phyloP scores from a whole-genome alignment of 2,113 vertebrate genomes.

The Vombatus ursinus region DNA sequence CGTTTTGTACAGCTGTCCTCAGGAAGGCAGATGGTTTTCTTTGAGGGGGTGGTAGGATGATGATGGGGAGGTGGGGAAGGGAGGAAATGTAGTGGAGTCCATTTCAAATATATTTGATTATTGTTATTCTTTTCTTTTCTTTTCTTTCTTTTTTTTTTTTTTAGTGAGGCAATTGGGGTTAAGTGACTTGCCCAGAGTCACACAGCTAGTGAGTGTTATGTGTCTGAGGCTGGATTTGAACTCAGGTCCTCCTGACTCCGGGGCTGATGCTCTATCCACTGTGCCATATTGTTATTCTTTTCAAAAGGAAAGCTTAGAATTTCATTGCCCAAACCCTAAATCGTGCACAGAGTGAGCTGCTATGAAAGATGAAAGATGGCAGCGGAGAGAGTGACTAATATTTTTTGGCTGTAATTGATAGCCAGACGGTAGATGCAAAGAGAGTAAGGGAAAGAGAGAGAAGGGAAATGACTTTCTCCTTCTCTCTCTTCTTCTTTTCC shows the following conservation, averaged over 20 bases:
- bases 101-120: neutral
- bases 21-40: neutral
- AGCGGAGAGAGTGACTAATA: constrained; percentile 31
- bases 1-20: neutral
- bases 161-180: too few relatives aligned
- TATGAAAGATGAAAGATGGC: constrained; percentile 53
- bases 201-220: too few relatives aligned
- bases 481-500: neutral
- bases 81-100: neutral
- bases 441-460: neutral
- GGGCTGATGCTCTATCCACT: too few relatives aligned
- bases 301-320: constrained; percentile 60
- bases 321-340: constrained; percentile 44
- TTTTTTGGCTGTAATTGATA: constrained; percentile 47
- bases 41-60: neutral
- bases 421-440: constrained; percentile 62
- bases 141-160: too few relatives aligned
- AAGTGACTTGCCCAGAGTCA: too few relatives aligned
- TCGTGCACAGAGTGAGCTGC: constrained; percentile 43
- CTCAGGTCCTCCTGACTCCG: too few relatives aligned
- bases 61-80: neutral
- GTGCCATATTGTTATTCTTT: constrained; percentile 15
- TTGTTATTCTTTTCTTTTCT: constrained; percentile 9
- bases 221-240: too few relatives aligned
- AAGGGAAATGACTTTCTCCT: neutral